Evolutionary conservation across 53 echinoderm and acorn worm species (phyloP).

Genomic region (Apostichopus leukothele): DNA sequence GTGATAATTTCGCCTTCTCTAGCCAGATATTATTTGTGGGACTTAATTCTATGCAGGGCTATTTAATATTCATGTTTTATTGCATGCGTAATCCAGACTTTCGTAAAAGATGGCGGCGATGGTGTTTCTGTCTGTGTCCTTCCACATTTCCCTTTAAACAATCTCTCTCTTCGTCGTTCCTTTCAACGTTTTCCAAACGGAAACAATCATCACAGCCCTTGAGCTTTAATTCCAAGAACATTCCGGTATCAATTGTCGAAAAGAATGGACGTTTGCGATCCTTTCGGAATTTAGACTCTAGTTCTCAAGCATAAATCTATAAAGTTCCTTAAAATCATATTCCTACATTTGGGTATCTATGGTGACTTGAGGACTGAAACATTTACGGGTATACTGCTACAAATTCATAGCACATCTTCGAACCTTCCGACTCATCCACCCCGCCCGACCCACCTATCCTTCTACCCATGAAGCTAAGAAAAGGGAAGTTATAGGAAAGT

Average conservation of each 20-base stretch:
- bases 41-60: slow-evolving; percentile 85
- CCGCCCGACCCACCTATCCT: too few species aligned
- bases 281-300: too few species aligned
- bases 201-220: background rate
- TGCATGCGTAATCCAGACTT: slow-evolving; percentile 80
- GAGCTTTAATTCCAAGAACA: background rate
- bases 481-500: too few species aligned
- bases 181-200: background rate
- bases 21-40: slow-evolving; percentile 73
- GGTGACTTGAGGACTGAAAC: too few species aligned
- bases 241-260: background rate
- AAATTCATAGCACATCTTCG: too few species aligned
- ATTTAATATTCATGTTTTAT: slow-evolving; percentile 88
- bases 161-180: background rate
- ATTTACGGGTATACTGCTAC: too few species aligned
- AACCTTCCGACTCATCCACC: too few species aligned
- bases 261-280: background rate
- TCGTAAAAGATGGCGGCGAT: slow-evolving; percentile 54
- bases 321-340: too few species aligned
- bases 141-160: background rate
- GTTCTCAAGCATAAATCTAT: too few species aligned
- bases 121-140: slow-evolving; percentile 48
- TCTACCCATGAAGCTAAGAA: too few species aligned
- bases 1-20: slow-evolving; percentile 53
- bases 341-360: too few species aligned